phyloP scores from a whole-genome alignment of 2,888 invertebrate species.

The Sminthurides aquaticus region DNA sequence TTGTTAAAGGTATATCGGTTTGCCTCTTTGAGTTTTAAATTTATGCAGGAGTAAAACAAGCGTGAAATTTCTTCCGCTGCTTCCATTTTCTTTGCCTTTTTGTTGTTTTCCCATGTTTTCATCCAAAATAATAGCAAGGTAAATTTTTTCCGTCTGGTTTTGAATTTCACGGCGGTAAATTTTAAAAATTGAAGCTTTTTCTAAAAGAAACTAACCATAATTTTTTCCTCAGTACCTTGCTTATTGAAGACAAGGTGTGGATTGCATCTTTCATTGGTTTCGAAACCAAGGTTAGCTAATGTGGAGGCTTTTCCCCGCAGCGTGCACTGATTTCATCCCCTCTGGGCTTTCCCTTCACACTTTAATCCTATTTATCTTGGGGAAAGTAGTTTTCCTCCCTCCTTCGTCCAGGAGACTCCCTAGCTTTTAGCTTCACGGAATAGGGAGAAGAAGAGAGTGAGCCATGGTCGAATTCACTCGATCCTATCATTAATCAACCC shows the following conservation, averaged over 20 bases:
- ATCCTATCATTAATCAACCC: slow-evolving; percentile 42
- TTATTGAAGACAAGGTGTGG: background rate
- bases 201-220: no score
- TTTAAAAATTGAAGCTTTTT: no score
- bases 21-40: background rate
- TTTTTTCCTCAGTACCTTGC: no score
- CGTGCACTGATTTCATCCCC: slow-evolving; percentile 8
- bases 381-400: slow-evolving; percentile 15
- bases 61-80: background rate
- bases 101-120: background rate
- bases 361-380: slow-evolving; percentile 43
- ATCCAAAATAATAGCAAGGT: no score
- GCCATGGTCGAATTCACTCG: slow-evolving; percentile 41
- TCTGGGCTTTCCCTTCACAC: slow-evolving; percentile 23
- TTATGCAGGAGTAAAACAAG: background rate
- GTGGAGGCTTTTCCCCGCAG: no score
- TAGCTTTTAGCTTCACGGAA: background rate
- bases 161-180: background rate
- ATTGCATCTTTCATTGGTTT: background rate
- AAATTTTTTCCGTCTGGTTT: no score
- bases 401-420: slow-evolving; percentile 21
- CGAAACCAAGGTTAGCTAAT: background rate
- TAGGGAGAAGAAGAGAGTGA: slow-evolving; percentile 32
- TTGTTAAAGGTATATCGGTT: background rate
- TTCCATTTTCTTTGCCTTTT: background rate